Percentiles rank a stretch among this genome's conserved stretches.
These are phyloP conservation scores for Heliconius ismenius DNA, from an alignment of 2,888 invertebrate genomes.

Conservation along the genomic window DNA sequence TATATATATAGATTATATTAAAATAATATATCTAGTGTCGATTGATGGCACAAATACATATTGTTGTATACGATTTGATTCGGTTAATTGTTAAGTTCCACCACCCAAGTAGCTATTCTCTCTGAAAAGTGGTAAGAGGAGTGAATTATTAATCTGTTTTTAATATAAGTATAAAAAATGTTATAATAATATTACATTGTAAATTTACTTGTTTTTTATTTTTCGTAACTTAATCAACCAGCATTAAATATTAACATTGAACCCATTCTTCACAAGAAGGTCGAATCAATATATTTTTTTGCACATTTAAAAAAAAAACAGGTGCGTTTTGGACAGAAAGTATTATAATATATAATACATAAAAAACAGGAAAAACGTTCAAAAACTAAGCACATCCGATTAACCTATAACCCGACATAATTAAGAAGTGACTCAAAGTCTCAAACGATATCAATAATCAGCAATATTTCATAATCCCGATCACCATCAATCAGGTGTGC, in stretches of 20 bases:
- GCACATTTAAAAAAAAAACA: not conserved
- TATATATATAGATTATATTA: no score
- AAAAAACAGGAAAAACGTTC: not conserved
- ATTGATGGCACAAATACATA: not conserved
- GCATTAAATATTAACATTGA: not conserved
- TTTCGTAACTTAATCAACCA: no score
- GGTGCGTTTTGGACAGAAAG: not conserved
- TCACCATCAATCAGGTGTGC: constrained; percentile 37
- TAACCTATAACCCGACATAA: constrained; percentile 12
- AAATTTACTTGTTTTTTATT: no score
- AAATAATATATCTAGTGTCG: no score
- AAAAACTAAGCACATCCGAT: not conserved
- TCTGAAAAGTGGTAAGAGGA: not conserved
- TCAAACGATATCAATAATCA: constrained; percentile 29
- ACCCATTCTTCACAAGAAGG: constrained; percentile 1
- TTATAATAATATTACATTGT: not conserved
- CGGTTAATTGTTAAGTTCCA: not conserved
- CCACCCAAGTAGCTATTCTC: not conserved
- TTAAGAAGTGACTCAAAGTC: constrained; percentile 5
- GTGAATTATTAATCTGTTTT: not conserved
- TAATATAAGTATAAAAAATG: not conserved
- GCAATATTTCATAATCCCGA: constrained; percentile 34
- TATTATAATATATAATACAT: not conserved
- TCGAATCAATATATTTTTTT: not conserved
- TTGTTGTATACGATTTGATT: not conserved